A percentile compares a stretch with the other conserved stretches of the same genome.
Evolutionary conservation across 2,888 invertebrate genomes (phyloP).

Genomic region (Agapetus fuscipes): DNA sequence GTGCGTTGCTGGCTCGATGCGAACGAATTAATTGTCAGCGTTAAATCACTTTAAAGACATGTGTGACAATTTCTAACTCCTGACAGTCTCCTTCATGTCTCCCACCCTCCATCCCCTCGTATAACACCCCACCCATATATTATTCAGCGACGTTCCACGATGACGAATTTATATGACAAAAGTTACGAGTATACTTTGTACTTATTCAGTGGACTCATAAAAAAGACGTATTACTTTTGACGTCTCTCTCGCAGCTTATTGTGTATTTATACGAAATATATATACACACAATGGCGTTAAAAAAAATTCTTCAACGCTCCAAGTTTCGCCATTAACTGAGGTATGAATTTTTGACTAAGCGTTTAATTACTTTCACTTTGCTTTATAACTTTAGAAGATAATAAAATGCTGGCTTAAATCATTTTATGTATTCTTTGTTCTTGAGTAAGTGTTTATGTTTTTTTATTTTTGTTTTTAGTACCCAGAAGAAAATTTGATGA

Average conservation of each 20-base stretch:
- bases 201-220: slow-evolving; percentile 19
- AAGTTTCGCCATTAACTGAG: slow-evolving; percentile 13
- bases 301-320: background rate
- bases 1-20: slow-evolving; percentile 3
- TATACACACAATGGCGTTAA: background rate
- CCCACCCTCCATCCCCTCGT: slow-evolving; percentile 2
- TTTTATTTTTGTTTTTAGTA: no score
- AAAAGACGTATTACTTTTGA: slow-evolving; percentile 15
- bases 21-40: slow-evolving; percentile 8
- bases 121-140: slow-evolving; percentile 8
- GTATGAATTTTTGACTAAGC: slow-evolving; percentile 16
- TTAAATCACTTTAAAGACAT: background rate
- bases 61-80: background rate
- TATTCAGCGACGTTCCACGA: slow-evolving; percentile 12
- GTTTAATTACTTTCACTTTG: slow-evolving; percentile 17
- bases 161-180: slow-evolving; percentile 16
- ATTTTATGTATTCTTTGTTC: no score
- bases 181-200: slow-evolving; percentile 18
- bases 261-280: background rate
- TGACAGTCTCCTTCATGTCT: slow-evolving; percentile 10
- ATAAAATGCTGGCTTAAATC: slow-evolving; percentile 20
- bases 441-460: no score
- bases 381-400: slow-evolving; percentile 7
- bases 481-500: no score
- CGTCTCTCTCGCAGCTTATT: slow-evolving; percentile 6